A percentile compares a stretch with the other conserved stretches of the same genome.
Evolutionary conservation across 1,140 invertebrate species (phyloP).

Genomic region (Caenorhabditis elegans): WBcel235 BX284606.5:8514001-8514500

Average conservation of each 20-base stretch:
- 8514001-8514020: neutral
- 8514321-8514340: neutral
- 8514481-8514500: neutral
- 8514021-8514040: too few species aligned
- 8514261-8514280: neutral
- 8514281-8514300: neutral
- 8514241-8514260: neutral
- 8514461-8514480: neutral
- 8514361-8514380: neutral
- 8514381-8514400: neutral
- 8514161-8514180: neutral
- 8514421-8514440: neutral
- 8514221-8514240: constrained; percentile 4
- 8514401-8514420: neutral
- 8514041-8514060: too few species aligned
- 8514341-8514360: neutral
- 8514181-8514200: neutral
- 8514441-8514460: neutral
- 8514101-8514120: neutral
- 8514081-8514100: neutral
- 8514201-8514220: neutral
- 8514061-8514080: too few species aligned
- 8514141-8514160: neutral
- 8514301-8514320: neutral
- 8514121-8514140: neutral